Base-by-base conservation (phyloP, 2,797 vertebrate genomes). In the Neosilurus hyrtlii region DNA sequence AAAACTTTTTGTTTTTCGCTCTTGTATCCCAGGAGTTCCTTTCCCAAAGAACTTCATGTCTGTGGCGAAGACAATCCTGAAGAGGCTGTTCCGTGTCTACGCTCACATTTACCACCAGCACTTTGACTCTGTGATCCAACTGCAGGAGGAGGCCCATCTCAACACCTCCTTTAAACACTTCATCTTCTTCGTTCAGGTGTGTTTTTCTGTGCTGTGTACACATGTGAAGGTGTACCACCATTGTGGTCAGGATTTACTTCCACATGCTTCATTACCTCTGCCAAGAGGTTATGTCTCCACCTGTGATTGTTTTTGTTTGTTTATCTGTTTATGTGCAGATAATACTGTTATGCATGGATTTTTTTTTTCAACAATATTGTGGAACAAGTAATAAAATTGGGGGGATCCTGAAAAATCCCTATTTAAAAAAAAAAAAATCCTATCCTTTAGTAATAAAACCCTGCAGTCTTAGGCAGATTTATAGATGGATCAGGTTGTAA, bases 121-220 rank as follows among this genome's bases (percentile, higher is more conserved):
- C 94, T 99, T 99, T 92, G 97, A 99, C 85, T 97, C 97, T 0
- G 98, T 99, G 87, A 99, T 99, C 90, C 97, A 99, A 91, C 96
- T 99, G 78, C 97, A 99, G 88, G 98, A 99, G 86, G 98, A 99
- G 93, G 98, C 98, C 35, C 98, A 99, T 92, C 96, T 99, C 86
- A 99, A 99, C 93, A 99, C 98, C 20, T 99, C 98, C 11, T 99
- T 99, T 93, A 99, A 99, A 95, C 98, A 99, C 96, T 99, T 99
- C 96, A 99, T 99, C 92, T 99, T 98, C 89, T 99, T 99, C 75
- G 96, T 99, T 92, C 98, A 99, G 96, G 98, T 99, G 90, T 15
- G 75, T 79, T 9, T 3, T 0, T 24, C 16, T 18, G 24, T 52
- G 24, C 57, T 51, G 9, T 37, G 11, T 43, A 43, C 9, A 57